Base-by-base conservation (phyloP, 1,140 invertebrate species). In the Pogonus chalceus region DNA sequence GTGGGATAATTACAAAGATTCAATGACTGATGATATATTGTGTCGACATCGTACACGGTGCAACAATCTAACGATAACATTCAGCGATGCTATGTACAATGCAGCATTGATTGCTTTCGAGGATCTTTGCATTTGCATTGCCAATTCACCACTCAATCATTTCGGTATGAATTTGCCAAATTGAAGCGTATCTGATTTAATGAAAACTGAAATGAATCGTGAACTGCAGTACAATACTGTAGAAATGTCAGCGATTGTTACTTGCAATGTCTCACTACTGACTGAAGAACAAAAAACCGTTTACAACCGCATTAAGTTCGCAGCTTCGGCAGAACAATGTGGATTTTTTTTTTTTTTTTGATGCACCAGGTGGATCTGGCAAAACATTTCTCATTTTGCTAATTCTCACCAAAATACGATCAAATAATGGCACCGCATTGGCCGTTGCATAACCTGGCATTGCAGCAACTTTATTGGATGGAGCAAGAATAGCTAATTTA, bases 401-500 rank as follows among this genome's bases (percentile, higher is more conserved):
- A 12, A 49, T 70, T 12, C 52, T 69, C 18, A 58, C 59, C 16
- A 46, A 52, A 37, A 51, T 71, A 12, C 49, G 62, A 57, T 57
- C 31, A 9, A 1, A 62, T 31, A 52, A 60, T 21, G 35, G 56
- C 23, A 62, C 65, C 46, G 64, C 65, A 24, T 23, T 73, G 26
- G 66, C 69, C 7, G 54, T 71, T 16, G 72, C 72, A 35, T 73
- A 66, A n/a, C 69, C 65, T 22, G 71, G 72, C 26, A 75, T 76
- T 55, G 72, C 71, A 22, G 67, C 72, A 35, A 72, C 68, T 53
- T 62, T 74, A 49, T 49, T 76, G 22, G 57, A 62, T 35, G 69
- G 67, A 55, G 73, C 70, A 14, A 51, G 60, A 61, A 69, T 64
- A 52, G 63, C 65, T 47, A 66, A 70, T 62, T 66, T 64, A 55